Base-by-base conservation (phyloP, 2,113 vertebrate genomes). In the Antigone vipio region DNA sequence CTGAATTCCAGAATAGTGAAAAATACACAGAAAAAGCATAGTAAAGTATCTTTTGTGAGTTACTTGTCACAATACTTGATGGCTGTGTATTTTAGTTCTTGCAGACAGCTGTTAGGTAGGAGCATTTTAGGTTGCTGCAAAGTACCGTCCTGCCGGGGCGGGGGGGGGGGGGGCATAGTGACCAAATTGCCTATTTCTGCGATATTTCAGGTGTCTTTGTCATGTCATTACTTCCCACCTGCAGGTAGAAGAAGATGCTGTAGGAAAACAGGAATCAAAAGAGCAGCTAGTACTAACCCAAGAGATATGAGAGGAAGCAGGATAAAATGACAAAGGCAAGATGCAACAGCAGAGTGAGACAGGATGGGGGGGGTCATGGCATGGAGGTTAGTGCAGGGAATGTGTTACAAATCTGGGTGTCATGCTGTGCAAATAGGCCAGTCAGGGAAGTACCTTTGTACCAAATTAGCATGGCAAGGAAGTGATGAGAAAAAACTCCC, bases 401-500 rank as follows among this genome's bases (percentile, higher is more conserved):
- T 15, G 6, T 22, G 12, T 44, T 81, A 71, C 15, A 84, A 83
- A 78, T 69, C 55, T 69, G 20, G 26, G 7, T 80, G 66, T 69
- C 24, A 2, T 38, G 44, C 59, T 83, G 64, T 64, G 77, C 35
- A 94, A 81, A 82, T 69, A 96, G 38, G 55, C 49, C 69, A 89
- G 40, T 44, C 35, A 50, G 79, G 78, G 59, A 94, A 86, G 59
- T 90, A 81, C 53, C 76, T 89, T 84, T 81, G 35, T 62, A 76
- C 45, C 52, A 85, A 93, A 95, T 95, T 81, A 92, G 55, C 58
- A 82, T 58, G 59, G 42, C 77, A 89, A 91, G 91, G 92, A 95
- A 95, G 67, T 73, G 72, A 95, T 80, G 52, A 95, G 59, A 72
- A 89, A 94, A 91, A 93, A 23, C 21, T 89, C 92, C 76, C 62